Conservation (phyloP, 2,113 vertebrate species). For the Sporophila hypoxantha region DNA sequence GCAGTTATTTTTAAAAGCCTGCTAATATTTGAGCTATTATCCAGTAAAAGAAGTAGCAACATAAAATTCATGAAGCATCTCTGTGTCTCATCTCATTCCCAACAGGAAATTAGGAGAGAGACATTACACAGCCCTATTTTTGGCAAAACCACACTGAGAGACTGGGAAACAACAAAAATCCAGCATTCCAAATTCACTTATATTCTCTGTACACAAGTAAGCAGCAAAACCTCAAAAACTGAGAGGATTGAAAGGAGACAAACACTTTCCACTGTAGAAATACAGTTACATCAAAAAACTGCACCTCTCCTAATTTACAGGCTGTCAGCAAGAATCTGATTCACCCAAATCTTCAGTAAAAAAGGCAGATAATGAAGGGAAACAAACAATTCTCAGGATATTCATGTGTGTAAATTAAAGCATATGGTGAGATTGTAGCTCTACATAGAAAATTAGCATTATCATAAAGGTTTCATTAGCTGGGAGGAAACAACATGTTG, state of each 20-base stretch:
- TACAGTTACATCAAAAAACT: not conserved
- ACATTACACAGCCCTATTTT: not conserved
- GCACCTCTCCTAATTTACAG: not conserved
- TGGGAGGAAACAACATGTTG: not conserved
- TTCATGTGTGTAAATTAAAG: not conserved
- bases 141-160: not conserved
- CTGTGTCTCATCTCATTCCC: not conserved
- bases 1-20: conserved; percentile 8
- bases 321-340: not conserved
- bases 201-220: not conserved
- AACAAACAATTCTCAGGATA: not conserved
- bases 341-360: not conserved
- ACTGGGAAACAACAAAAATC: not conserved
- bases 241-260: not conserved
- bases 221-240: not conserved
- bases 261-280: not conserved
- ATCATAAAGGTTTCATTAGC: not conserved
- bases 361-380: not conserved
- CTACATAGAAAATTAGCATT: not conserved
- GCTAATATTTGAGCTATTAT: not conserved
- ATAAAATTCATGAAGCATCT: not conserved
- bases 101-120: not conserved
- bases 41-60: not conserved
- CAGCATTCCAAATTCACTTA: not conserved
- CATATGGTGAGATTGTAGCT: not conserved